Evolutionary conservation across 2,888 invertebrate genomes (phyloP).

Genomic region (Apamea monoglypha): DNA sequence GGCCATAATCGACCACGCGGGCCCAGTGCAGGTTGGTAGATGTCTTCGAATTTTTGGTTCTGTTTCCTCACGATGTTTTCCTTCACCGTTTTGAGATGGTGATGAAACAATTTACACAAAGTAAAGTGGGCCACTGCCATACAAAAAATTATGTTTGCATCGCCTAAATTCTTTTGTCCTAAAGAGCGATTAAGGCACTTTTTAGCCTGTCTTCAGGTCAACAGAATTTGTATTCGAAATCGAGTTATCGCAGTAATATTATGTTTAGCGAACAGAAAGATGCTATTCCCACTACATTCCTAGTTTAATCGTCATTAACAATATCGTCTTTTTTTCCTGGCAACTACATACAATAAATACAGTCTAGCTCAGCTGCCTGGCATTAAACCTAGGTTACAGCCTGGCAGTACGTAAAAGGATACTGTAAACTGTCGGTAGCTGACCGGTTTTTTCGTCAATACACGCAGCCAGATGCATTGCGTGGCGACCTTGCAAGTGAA

Average conservation of each 20-base stretch:
- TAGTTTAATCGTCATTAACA: not conserved
- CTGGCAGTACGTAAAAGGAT: conserved; percentile 40
- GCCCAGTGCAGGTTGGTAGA: too few species aligned
- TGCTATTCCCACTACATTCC: not conserved
- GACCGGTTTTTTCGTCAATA: conserved; percentile 64
- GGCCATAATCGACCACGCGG: too few species aligned
- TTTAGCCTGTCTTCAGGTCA: not conserved
- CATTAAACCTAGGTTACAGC: conserved; percentile 22
- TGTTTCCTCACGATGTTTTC: too few species aligned
- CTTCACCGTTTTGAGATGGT: too few species aligned
- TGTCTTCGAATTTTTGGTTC: too few species aligned
- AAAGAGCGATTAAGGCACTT: not conserved
- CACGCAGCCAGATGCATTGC: conserved; percentile 58
- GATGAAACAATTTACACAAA: too few species aligned
- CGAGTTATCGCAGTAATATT: too few species aligned
- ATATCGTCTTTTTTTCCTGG: conserved; percentile 4
- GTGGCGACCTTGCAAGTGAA: conserved; percentile 65
- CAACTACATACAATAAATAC: conserved; percentile 2
- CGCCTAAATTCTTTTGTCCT: not conserved
- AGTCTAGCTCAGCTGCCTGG: conserved; percentile 10
- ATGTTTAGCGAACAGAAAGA: not conserved
- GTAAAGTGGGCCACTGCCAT: too few species aligned
- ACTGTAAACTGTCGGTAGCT: conserved; percentile 18
- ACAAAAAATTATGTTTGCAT: not conserved
- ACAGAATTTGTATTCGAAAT: not conserved